Base-by-base conservation (phyloP, 2,888 invertebrate species). In the Sabellastarte sp. region DNA sequence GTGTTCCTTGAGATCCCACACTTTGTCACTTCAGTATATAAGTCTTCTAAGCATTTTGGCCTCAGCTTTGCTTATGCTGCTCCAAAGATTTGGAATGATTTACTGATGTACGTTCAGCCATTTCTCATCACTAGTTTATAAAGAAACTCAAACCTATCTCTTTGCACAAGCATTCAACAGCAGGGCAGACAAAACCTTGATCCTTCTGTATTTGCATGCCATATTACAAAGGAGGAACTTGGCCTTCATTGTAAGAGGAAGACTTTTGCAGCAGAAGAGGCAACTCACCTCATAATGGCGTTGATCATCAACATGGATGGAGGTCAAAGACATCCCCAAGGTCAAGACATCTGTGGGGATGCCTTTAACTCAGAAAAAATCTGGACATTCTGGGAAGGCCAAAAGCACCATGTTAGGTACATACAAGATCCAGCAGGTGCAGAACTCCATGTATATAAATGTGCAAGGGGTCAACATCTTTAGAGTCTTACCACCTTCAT, bases 101-200 rank as follows among this genome's bases (percentile, higher is more conserved):
- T n/a, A n/a, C n/a, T n/a, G n/a, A n/a, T n/a, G 50, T 63, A 4
- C 24, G 70, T 1, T 59, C 73, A 26, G 73, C 72, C 61, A 61
- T 69, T 5, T 73, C 70, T 67, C 70, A 74, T 51, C 70, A 71
- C 64, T 72, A 73, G 73, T 30, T 65, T 3, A 53, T 72, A 1
- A n/a, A n/a, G n/a, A n/a, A n/a, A n/a, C n/a, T n/a, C n/a, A n/a
- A n/a, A n/a, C n/a, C n/a, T n/a, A n/a, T 20, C 73, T 1, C 33
- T 65, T 5, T 20, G 31, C 5, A 67, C 59, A 1, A 60, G 59
- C 57, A 61, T 41, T 5, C 41, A 5, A 41, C 41, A 41, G 41
- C n/a, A n/a, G n/a, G n/a, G n/a, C n/a, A n/a, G n/a, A n/a, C n/a
- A n/a, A n/a, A n/a, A n/a, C n/a, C n/a, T n/a, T n/a, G n/a, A n/a